phyloP scores from a whole-genome alignment of 2,113 vertebrate species.

The Brachypodius melanocephalos region DNA sequence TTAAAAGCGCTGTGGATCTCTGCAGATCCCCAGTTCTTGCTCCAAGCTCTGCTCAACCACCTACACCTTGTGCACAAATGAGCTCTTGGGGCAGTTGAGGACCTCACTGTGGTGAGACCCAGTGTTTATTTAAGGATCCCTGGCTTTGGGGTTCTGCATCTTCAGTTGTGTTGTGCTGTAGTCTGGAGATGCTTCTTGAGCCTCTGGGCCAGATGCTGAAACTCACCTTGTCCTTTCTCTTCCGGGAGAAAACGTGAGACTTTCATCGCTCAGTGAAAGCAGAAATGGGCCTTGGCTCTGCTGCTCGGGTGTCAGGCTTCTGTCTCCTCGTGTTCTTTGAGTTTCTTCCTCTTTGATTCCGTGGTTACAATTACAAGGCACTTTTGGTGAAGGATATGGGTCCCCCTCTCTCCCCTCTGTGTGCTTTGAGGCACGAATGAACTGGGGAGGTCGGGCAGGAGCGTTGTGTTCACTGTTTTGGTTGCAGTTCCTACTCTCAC shows the following conservation, averaged over 20 bases:
- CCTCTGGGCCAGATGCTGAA: neutral
- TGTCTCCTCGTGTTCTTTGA: neutral
- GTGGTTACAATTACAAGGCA: neutral
- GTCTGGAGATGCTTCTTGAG: neutral
- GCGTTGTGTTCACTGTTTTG: fast-evolving
- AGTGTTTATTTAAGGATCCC: neutral
- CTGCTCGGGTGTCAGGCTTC: neutral
- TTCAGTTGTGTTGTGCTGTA: neutral
- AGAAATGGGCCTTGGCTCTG: neutral
- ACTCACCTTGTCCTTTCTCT: neutral
- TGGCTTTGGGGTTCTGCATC: neutral
- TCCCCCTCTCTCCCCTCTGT: fast-evolving
- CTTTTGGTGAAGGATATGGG: neutral
- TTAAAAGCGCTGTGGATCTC: neutral
- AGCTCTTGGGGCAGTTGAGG: neutral
- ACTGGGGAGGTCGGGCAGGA: neutral
- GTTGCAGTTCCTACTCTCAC: neutral
- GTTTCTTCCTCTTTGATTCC: neutral
- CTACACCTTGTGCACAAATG: fast-evolving
- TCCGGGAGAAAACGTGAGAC: neutral
- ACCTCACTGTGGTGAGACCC: neutral
- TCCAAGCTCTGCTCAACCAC: neutral
- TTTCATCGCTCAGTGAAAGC: neutral
- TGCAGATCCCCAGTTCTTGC: neutral
- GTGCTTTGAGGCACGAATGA: neutral